Conservation (phyloP, 2,113 vertebrate species). For the Triplophysa tibetana region DNA sequence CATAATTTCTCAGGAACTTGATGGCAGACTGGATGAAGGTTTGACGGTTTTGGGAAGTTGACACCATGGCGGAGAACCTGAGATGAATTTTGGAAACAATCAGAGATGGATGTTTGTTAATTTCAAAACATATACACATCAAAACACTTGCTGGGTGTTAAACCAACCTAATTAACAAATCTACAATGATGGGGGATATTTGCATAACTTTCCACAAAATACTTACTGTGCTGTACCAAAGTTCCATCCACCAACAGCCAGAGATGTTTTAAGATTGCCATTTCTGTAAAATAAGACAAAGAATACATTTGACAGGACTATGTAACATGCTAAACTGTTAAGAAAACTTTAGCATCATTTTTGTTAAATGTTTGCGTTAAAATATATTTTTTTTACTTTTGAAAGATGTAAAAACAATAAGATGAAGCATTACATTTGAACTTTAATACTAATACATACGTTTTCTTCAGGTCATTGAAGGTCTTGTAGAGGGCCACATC, state of each 20-base stretch:
- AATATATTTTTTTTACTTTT: no score
- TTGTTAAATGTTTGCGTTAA: no score
- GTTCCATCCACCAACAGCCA: slow-evolving; percentile 86
- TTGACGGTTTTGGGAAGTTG: slow-evolving; percentile 67
- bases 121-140: no score
- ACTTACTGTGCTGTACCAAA: slow-evolving; percentile 83
- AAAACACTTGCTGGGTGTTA: no score
- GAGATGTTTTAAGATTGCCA: slow-evolving; percentile 78
- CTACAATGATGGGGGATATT: background rate
- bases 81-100: background rate
- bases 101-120: background rate
- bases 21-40: slow-evolving; percentile 79
- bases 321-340: no score
- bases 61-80: slow-evolving; percentile 79
- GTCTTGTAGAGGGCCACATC: slow-evolving; percentile 80
- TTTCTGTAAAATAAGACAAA: slow-evolving; percentile 69
- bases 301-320: no score
- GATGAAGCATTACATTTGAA: background rate
- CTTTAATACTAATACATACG: slow-evolving; percentile 58
- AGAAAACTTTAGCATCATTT: background rate
- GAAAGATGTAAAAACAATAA: no score
- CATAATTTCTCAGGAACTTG: slow-evolving; percentile 72
- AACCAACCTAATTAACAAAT: no score
- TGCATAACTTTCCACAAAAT: no score
- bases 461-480: slow-evolving; percentile 81